These are phyloP conservation scores for Epinephelus awoara DNA, from an alignment of 2,797 vertebrate species.

Conservation along the genomic window DNA sequence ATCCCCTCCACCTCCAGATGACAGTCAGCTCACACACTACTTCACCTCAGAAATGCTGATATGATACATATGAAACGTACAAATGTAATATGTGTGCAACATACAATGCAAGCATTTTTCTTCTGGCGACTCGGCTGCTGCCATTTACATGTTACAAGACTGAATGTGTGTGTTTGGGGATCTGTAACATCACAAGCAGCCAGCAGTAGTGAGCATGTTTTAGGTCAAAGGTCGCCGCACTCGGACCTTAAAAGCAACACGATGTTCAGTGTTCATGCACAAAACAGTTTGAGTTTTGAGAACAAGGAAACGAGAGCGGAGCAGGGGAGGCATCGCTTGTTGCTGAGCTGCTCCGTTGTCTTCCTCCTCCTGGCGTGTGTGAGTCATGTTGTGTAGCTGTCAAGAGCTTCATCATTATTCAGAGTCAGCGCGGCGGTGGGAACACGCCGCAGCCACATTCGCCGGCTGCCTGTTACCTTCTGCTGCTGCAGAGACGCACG, in stretches of 20 bases:
- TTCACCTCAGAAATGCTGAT: too few relatives aligned
- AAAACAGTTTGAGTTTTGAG: neutral
- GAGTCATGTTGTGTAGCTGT: constrained; percentile 50
- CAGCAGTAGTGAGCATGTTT: neutral
- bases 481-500: constrained; percentile 26
- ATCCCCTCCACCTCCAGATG: too few relatives aligned
- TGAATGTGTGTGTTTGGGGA: neutral
- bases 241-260: neutral
- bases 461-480: neutral
- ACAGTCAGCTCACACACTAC: too few relatives aligned
- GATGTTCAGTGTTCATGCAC: neutral
- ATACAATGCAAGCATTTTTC: too few relatives aligned
- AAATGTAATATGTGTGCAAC: too few relatives aligned
- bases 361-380: constrained; percentile 25
- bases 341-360: constrained; percentile 11
- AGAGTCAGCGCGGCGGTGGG: constrained; percentile 21
- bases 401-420: constrained; percentile 56
- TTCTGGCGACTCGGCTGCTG: too few relatives aligned
- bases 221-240: constrained; percentile 19
- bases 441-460: constrained; percentile 17
- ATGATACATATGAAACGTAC: too few relatives aligned
- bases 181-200: neutral
- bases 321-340: constrained; percentile 1
- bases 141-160: neutral
- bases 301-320: neutral